Conservation (phyloP, 2,888 invertebrate species). For the Pyrrhia umbra region DNA sequence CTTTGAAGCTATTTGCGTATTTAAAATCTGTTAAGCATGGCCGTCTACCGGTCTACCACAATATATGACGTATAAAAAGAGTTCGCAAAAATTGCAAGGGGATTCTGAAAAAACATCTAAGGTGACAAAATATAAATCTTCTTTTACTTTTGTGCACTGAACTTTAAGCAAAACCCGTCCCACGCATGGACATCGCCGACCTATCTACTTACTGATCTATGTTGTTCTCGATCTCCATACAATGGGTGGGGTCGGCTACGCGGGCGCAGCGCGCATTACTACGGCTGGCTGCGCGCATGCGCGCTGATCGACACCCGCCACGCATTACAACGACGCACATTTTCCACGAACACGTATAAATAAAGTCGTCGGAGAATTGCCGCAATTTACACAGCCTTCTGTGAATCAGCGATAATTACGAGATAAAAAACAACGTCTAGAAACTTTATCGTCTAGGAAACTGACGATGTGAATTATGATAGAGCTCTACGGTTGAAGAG, state of each 20-base stretch:
- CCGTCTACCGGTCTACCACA: no score
- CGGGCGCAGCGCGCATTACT: conserved; percentile 64
- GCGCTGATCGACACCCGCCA: conserved; percentile 61
- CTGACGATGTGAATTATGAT: conserved; percentile 52
- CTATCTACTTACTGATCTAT: conserved; percentile 54
- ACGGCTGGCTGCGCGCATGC: conserved; percentile 61
- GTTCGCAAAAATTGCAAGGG: background rate
- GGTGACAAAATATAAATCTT: conserved; percentile 15
- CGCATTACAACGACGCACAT: conserved; percentile 62
- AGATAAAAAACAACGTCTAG: conserved; percentile 53
- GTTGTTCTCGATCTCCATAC: conserved; percentile 76
- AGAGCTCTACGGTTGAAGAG: conserved; percentile 24
- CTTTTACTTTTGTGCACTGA: background rate
- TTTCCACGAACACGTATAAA: conserved; percentile 62
- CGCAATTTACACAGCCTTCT: conserved; percentile 61
- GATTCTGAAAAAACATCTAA: background rate
- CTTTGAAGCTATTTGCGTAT: no score
- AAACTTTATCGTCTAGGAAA: conserved; percentile 52
- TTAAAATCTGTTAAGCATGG: no score
- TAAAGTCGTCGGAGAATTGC: conserved; percentile 59
- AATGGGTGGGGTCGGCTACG: conserved; percentile 72
- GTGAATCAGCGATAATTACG: conserved; percentile 60
- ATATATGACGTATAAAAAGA: no score
- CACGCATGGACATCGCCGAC: conserved; percentile 31
- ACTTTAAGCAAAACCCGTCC: conserved; percentile 3